phyloP scores from a whole-genome alignment of 2,797 vertebrate genomes.

The Aldrovandia affinis region DNA sequence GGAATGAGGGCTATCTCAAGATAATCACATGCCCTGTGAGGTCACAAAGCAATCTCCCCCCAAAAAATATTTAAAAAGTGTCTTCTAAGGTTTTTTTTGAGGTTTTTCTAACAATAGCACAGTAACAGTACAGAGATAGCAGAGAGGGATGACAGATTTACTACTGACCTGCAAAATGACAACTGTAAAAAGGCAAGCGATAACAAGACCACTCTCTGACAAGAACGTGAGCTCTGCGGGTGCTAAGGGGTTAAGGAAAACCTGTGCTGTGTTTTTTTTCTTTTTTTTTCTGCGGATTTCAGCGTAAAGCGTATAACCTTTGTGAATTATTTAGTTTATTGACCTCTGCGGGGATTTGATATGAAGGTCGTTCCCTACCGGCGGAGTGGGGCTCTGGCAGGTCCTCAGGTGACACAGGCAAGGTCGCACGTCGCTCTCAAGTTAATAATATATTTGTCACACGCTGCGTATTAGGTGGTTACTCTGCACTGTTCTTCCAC shows the following conservation, averaged over 20 bases:
- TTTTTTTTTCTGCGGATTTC: slow-evolving; percentile 68
- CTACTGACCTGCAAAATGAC: slow-evolving; percentile 36
- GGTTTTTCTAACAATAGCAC: neutral
- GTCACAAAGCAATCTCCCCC: neutral
- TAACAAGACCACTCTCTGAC: slow-evolving; percentile 65
- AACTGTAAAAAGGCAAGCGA: slow-evolving; percentile 44
- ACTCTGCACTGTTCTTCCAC: slow-evolving; percentile 71
- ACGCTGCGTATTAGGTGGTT: slow-evolving; percentile 68
- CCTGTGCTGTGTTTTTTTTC: slow-evolving; percentile 50
- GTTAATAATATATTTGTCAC: slow-evolving; percentile 84
- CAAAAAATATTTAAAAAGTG: neutral
- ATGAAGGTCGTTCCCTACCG: slow-evolving; percentile 82
- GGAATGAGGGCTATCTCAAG: neutral
- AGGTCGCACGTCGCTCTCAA: slow-evolving; percentile 75
- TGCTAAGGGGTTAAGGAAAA: slow-evolving; percentile 69
- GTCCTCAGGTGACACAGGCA: slow-evolving; percentile 80
- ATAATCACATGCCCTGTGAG: neutral
- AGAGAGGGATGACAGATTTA: slow-evolving; percentile 68
- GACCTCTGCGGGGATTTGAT: slow-evolving; percentile 81
- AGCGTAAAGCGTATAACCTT: slow-evolving; percentile 76
- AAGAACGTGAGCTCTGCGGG: slow-evolving; percentile 61
- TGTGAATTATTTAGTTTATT: slow-evolving; percentile 87
- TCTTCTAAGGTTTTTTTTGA: neutral
- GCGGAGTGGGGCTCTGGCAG: slow-evolving; percentile 68
- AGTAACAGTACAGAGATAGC: slow-evolving; percentile 47